Evolutionary conservation across 2,113 vertebrate species (phyloP).

Genomic region (Collichthys lucidus): DNA sequence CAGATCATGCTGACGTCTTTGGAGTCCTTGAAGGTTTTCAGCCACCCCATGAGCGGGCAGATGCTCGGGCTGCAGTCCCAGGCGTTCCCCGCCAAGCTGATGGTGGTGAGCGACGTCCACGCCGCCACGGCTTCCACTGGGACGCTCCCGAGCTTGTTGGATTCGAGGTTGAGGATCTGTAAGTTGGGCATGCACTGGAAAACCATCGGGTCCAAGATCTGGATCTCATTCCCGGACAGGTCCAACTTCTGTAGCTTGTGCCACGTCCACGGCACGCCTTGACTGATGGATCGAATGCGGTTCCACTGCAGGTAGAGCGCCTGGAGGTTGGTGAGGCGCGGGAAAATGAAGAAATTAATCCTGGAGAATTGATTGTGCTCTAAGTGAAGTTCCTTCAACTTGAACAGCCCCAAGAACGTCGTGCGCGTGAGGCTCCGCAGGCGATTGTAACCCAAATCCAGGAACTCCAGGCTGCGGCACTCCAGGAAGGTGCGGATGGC

Average conservation of each 20-base stretch:
- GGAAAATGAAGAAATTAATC: constrained; percentile 96
- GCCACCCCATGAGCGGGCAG: constrained; percentile 94
- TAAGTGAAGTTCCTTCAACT: constrained; percentile 94
- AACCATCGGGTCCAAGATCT: constrained; percentile 91
- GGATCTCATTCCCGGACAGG: constrained; percentile 96
- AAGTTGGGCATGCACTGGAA: constrained; percentile 95
- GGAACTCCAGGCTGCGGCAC: constrained; percentile 96
- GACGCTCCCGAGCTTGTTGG: constrained; percentile 95
- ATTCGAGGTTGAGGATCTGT: constrained; percentile 94
- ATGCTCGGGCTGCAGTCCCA: constrained; percentile 96
- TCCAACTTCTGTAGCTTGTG: constrained; percentile 95
- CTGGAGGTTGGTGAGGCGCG: constrained; percentile 93
- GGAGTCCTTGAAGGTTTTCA: constrained; percentile 91
- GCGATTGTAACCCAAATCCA: constrained; percentile 97
- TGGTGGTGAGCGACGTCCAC: constrained; percentile 92
- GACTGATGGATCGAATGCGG: constrained; percentile 91
- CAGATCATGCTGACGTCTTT: constrained; percentile 96
- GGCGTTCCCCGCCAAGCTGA: constrained; percentile 93
- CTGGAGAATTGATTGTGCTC: constrained; percentile 98
- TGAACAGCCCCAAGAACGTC: constrained; percentile 92
- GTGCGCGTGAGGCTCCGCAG: constrained; percentile 92
- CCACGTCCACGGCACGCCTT: constrained; percentile 95
- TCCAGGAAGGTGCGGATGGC: constrained; percentile 93
- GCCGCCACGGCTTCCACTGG: constrained; percentile 91
- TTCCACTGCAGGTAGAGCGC: constrained; percentile 97